A percentile compares a stretch with the other conserved stretches of the same genome.
Conservation (phyloP, 2,113 vertebrate genomes). For the Cephalopholis sonnerati region DNA sequence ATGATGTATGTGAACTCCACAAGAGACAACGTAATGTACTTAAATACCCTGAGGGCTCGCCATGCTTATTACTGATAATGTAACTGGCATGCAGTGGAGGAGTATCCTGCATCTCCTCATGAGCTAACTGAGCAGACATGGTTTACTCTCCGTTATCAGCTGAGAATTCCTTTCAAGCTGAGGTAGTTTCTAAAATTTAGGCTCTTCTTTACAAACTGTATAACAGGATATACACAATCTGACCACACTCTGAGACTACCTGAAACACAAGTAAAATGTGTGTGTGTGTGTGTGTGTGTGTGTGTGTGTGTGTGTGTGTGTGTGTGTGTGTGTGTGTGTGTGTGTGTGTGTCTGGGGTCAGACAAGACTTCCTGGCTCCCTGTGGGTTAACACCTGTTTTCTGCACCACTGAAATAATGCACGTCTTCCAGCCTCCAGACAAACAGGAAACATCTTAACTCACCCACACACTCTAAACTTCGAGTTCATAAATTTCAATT, state of each 20-base stretch:
- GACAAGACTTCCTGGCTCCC: background rate
- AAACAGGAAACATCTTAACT: too few species aligned
- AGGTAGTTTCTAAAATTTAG: conserved; percentile 18
- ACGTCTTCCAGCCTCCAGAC: conserved; percentile 19
- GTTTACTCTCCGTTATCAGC: conserved; percentile 17
- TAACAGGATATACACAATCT: background rate
- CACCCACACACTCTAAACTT: background rate
- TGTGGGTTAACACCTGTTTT: conserved; percentile 45
- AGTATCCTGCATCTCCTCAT: conserved; percentile 7
- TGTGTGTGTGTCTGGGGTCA: background rate
- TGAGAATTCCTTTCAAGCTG: conserved; percentile 33
- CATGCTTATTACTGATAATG: conserved; percentile 29
- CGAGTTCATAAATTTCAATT: background rate
- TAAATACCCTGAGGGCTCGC: conserved; percentile 8
- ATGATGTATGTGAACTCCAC: conserved; percentile 15
- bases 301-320: too few species aligned
- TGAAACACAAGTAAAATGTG: background rate
- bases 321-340: too few species aligned
- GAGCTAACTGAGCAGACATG: background rate
- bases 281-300: too few species aligned
- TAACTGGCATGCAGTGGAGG: background rate
- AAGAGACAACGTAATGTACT: conserved; percentile 3
- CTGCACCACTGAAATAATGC: conserved; percentile 25
- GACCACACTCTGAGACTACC: background rate
- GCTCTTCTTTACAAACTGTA: background rate